These are phyloP conservation scores for Scleropages formosus DNA, from an alignment of 2,797 vertebrate species.

Conservation along the genomic window DNA sequence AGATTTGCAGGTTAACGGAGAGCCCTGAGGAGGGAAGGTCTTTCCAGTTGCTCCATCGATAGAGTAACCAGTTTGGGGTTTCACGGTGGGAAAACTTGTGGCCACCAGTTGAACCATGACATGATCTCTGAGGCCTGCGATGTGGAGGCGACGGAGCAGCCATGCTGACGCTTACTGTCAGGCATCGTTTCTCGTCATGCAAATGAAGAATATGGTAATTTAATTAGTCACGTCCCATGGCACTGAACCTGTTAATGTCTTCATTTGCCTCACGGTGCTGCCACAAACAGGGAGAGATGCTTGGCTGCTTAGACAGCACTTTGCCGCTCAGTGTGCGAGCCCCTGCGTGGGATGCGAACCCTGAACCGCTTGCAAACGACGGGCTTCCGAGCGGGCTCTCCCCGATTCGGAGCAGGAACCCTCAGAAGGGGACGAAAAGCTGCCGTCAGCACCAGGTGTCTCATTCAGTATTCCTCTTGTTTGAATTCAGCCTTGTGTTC, in stretches of 20 bases:
- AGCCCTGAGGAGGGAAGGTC: too few species aligned
- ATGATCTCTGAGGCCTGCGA: too few species aligned
- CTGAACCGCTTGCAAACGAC: background rate
- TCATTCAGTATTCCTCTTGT: background rate
- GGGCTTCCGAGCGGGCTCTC: background rate
- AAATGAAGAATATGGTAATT: conserved; percentile 29
- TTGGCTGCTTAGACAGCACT: background rate
- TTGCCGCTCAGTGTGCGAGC: background rate
- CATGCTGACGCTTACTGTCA: conserved; percentile 11
- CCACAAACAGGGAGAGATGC: background rate
- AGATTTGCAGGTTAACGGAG: too few species aligned
- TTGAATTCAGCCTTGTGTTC: background rate
- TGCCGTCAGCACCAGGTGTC: background rate
- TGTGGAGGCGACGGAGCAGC: background rate
- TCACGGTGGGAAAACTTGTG: too few species aligned
- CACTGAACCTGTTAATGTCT: conserved; percentile 16
- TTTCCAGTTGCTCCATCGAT: too few species aligned
- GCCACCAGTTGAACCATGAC: too few species aligned
- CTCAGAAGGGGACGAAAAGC: background rate
- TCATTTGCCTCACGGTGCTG: conserved; percentile 1
- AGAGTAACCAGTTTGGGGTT: too few species aligned
- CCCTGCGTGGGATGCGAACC: background rate
- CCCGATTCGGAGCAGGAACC: background rate
- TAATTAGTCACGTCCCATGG: conserved; percentile 18
- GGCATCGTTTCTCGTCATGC: background rate